Evolutionary conservation across 1,140 invertebrate species (phyloP).

Genomic region (Lordiphosa clarofinis): DNA sequence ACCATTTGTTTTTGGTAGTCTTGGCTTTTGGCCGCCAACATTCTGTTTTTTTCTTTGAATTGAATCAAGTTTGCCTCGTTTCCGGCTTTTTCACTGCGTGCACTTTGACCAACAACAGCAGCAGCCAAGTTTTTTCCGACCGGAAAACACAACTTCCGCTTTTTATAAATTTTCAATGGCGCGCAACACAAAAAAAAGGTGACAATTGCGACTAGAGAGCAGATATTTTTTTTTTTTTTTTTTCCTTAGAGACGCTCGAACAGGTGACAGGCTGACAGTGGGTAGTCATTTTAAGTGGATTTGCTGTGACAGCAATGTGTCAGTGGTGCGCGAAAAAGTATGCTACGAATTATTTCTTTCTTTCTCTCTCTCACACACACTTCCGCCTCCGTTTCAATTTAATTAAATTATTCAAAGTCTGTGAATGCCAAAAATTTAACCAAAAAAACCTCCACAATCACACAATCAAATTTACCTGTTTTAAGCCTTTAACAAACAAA

Average conservation of each 20-base stretch:
- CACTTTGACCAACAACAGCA: constrained; percentile 26
- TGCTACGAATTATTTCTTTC: constrained; percentile 14
- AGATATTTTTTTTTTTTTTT: constrained; percentile 43
- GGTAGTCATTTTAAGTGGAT: constrained; percentile 68
- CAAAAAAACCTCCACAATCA: too few relatives aligned
- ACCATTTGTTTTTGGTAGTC: too few relatives aligned
- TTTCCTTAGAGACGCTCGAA: constrained; percentile 19
- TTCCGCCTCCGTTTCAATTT: too few relatives aligned
- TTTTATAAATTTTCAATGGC: constrained; percentile 70
- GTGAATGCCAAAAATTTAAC: too few relatives aligned
- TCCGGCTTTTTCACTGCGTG: constrained; percentile 28
- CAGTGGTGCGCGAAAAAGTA: constrained; percentile 23
- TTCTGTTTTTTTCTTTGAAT: constrained; percentile 67
- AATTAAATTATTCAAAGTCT: too few relatives aligned
- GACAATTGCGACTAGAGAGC: constrained; percentile 38
- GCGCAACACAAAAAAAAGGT: constrained; percentile 35
- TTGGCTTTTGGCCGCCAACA: constrained; percentile 55
- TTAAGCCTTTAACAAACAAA: too few relatives aligned
- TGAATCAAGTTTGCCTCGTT: constrained; percentile 66
- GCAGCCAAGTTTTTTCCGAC: constrained; percentile 65
- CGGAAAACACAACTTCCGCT: constrained; percentile 73
- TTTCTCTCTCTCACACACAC: too few relatives aligned
- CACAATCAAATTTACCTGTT: too few relatives aligned
- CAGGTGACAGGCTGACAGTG: constrained; percentile 66
- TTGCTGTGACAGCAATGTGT: constrained; percentile 57